phyloP scores from a whole-genome alignment of 2,888 invertebrate species.

The Prenolepis imparis region DNA sequence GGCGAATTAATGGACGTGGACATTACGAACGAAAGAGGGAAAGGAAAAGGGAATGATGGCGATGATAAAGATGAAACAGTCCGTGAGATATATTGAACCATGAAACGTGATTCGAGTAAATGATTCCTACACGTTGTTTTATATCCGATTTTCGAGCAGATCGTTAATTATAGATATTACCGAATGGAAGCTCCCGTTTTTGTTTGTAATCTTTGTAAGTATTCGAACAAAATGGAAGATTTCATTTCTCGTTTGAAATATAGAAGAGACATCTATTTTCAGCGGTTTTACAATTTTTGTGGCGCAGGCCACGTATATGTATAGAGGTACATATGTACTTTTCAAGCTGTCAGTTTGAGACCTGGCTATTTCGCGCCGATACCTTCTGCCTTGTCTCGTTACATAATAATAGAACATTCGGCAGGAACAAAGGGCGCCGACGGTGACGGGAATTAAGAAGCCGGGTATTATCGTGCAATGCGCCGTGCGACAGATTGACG shows the following conservation, averaged over 20 bases:
- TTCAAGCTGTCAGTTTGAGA: constrained; percentile 62
- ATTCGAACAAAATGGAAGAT: background rate
- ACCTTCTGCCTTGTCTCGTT: constrained; percentile 58
- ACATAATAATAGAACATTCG: constrained; percentile 66
- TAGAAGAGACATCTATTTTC: background rate
- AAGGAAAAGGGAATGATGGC: background rate
- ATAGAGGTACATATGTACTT: constrained; percentile 49
- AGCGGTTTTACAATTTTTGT: background rate
- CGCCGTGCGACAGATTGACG: constrained; percentile 77
- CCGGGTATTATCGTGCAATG: constrained; percentile 72
- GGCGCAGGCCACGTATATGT: background rate
- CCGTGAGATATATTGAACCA: background rate
- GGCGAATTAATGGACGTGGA: constrained; percentile 74
- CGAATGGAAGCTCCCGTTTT: background rate
- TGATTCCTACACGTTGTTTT: background rate
- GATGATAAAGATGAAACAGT: constrained; percentile 11
- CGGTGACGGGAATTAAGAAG: constrained; percentile 70
- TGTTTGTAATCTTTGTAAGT: background rate
- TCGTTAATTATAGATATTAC: background rate
- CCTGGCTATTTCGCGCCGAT: constrained; percentile 53
- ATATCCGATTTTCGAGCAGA: background rate
- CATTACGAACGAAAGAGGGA: constrained; percentile 43
- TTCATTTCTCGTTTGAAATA: background rate
- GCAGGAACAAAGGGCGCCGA: constrained; percentile 63
- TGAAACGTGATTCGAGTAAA: constrained; percentile 30